Conservation (phyloP, 1,140 invertebrate genomes). For the Drosophila serrata region DNA sequence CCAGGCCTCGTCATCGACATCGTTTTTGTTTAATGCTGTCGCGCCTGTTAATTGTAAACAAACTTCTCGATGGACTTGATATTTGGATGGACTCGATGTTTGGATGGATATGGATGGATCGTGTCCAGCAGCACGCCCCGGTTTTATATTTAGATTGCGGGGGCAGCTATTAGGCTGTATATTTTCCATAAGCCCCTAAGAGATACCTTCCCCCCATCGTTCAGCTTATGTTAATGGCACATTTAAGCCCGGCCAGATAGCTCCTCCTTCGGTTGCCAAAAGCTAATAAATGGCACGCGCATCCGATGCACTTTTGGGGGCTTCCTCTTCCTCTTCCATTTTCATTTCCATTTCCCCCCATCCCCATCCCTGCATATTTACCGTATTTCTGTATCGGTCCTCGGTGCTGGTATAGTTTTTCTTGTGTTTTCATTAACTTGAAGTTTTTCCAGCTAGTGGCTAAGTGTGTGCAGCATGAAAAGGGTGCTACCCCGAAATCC, state of each 20-base stretch:
- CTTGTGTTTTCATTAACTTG: constrained; percentile 52
- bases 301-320: constrained; percentile 28
- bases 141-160: constrained; percentile 33
- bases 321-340: background rate
- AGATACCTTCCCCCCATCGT: constrained; percentile 10
- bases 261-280: constrained; percentile 40
- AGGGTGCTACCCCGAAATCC: constrained; percentile 35
- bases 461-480: constrained; percentile 45
- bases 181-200: constrained; percentile 7
- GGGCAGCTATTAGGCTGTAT: constrained; percentile 3
- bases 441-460: constrained; percentile 20
- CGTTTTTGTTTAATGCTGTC: constrained; percentile 71
- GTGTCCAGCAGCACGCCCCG: constrained; percentile 43
- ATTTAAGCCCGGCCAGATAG: constrained; percentile 50
- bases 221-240: constrained; percentile 55
- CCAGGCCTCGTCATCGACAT: constrained; percentile 22
- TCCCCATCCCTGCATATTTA: constrained; percentile 3
- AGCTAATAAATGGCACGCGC: constrained; percentile 65
- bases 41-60: constrained; percentile 67
- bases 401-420: constrained; percentile 8
- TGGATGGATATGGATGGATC: constrained; percentile 25
- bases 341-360: background rate
- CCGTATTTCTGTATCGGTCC: constrained; percentile 10
- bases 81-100: constrained; percentile 14
- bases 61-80: constrained; percentile 39